These are phyloP conservation scores for Protonibea diacanthus DNA, from an alignment of 2,797 vertebrate species.

Conservation along the genomic window DNA sequence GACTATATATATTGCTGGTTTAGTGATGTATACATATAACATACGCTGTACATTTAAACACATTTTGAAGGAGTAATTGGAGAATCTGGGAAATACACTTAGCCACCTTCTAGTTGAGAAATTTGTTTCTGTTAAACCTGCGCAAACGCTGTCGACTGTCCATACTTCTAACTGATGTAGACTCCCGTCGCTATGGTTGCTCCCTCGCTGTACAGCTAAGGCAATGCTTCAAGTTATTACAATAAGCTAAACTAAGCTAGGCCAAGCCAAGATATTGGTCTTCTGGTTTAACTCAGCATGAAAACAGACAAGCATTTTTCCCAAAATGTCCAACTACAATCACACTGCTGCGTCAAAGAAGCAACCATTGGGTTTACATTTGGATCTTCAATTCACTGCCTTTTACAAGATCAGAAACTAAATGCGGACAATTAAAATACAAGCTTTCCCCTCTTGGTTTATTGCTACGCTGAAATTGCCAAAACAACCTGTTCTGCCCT, in stretches of 20 bases:
- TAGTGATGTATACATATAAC: background rate
- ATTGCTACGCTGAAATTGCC: conserved; percentile 43
- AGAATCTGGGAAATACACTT: conserved; percentile 1
- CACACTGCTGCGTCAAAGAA: background rate
- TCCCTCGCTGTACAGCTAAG: no score
- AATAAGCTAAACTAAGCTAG: background rate
- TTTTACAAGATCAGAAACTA: conserved; percentile 18
- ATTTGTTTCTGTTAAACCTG: background rate
- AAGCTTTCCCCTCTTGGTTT: conserved; percentile 54
- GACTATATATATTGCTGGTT: background rate
- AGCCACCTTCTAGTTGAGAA: background rate
- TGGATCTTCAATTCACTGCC: conserved; percentile 15
- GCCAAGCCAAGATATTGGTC: conserved; percentile 2
- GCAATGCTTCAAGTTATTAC: conserved; percentile 1
- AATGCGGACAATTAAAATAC: conserved; percentile 18
- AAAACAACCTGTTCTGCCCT: conserved; percentile 67
- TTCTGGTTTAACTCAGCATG: conserved; percentile 8
- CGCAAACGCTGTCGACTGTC: no score
- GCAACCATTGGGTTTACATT: background rate
- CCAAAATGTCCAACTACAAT: conserved; percentile 15
- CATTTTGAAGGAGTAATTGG: background rate
- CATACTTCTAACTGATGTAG: no score
- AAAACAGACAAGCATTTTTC: conserved; percentile 8
- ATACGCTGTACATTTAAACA: background rate
- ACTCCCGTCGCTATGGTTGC: no score